phyloP scores from a whole-genome alignment of 2,797 vertebrate species.

The Denticeps clupeoides region DNA sequence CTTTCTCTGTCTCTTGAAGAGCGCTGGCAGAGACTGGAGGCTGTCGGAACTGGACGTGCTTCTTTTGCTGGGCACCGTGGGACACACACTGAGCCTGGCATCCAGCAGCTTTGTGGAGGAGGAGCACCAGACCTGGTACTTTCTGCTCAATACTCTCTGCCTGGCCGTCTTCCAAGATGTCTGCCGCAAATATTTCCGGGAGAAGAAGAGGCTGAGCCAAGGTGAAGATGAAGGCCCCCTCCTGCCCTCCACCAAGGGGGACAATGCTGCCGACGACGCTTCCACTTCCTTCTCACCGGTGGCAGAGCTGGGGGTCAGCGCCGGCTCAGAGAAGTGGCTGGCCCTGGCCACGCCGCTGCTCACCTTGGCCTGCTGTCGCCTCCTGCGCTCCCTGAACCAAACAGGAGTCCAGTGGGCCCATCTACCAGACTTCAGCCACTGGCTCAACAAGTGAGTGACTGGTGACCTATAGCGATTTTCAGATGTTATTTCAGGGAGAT shows the following conservation, averaged over 20 bases:
- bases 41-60: slow-evolving; percentile 79
- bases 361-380: slow-evolving; percentile 75
- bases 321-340: slow-evolving; percentile 64
- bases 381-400: slow-evolving; percentile 87
- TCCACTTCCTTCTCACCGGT: slow-evolving; percentile 7
- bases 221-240: slow-evolving; percentile 18
- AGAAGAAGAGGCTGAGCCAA: slow-evolving; percentile 13
- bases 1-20: slow-evolving; percentile 43
- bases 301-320: slow-evolving; percentile 29
- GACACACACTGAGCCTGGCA: slow-evolving; percentile 78
- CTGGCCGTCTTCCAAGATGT: slow-evolving; percentile 76
- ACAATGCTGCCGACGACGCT: neutral
- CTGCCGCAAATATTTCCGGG: slow-evolving; percentile 68
- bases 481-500: neutral
- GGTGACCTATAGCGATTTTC: neutral
- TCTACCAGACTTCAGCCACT: slow-evolving; percentile 80
- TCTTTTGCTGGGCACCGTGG: slow-evolving; percentile 69
- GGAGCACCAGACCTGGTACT: slow-evolving; percentile 97
- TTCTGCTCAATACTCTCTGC: slow-evolving; percentile 83
- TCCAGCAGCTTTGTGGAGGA: slow-evolving; percentile 94
- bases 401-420: slow-evolving; percentile 92
- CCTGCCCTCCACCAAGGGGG: neutral
- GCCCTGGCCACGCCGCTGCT: slow-evolving; percentile 73
- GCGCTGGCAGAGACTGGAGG: slow-evolving; percentile 35
- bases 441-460: slow-evolving; percentile 78